phyloP scores from a whole-genome alignment of 2,888 invertebrate genomes.

The Cataglyphis altisquamis region DNA sequence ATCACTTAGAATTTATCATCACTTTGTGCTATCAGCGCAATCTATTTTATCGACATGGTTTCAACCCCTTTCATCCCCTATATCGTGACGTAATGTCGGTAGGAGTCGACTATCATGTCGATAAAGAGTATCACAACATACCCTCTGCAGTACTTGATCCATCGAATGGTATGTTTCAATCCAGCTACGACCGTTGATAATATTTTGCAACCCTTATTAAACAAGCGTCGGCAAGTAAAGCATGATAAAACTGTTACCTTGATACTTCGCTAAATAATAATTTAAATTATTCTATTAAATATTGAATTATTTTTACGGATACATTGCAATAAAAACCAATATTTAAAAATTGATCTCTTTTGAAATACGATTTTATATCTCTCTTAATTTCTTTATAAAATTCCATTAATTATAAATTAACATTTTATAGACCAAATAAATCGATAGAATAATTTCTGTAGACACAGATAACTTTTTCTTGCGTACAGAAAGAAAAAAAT shows the following conservation, averaged over 20 bases:
- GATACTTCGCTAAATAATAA: background rate
- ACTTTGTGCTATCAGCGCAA: background rate
- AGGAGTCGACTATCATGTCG: background rate
- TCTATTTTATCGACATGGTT: conserved; percentile 25
- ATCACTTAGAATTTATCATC: background rate
- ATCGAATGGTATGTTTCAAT: background rate
- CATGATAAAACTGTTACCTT: background rate
- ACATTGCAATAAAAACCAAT: background rate
- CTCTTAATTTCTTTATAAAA: background rate
- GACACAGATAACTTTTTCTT: background rate
- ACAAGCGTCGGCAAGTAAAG: conserved; percentile 16
- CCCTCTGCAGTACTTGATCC: background rate
- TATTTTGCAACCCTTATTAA: conserved; percentile 27
- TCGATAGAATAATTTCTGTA: background rate
- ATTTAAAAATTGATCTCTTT: background rate
- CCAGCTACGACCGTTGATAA: conserved; percentile 20
- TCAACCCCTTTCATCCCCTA: background rate
- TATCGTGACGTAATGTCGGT: background rate
- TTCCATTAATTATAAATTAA: background rate
- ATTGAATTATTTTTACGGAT: background rate
- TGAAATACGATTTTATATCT: background rate
- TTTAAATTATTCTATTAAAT: conserved; percentile 6
- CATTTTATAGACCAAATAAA: background rate
- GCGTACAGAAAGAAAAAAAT: background rate
- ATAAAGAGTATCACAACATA: background rate